Percentiles rank a stretch among this genome's conserved stretches.
These are phyloP conservation scores for Zonotrichia leucophrys DNA, from an alignment of 2,113 vertebrate species.

Conservation along the genomic window DNA sequence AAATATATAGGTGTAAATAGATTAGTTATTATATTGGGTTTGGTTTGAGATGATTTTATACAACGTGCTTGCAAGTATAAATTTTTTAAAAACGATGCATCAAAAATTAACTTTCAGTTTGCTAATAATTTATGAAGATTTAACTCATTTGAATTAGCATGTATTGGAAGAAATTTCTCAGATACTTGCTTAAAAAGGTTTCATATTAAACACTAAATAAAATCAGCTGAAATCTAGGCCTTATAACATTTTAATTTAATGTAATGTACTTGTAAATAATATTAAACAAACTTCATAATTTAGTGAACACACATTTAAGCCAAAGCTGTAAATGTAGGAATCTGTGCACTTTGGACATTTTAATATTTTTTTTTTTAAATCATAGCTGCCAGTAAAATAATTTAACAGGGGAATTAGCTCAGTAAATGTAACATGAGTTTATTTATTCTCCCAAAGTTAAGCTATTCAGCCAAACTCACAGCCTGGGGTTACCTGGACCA, in stretches of 20 bases:
- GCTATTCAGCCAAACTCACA: neutral
- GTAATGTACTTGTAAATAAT: neutral
- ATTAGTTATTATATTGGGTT: neutral
- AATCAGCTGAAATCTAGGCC: neutral
- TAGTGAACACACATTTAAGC: neutral
- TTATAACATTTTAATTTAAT: neutral
- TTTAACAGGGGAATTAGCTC: neutral
- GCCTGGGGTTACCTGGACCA: neutral
- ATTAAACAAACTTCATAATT: neutral
- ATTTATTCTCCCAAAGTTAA: neutral
- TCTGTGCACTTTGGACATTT: neutral
- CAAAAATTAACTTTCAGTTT: neutral
- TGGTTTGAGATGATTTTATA: neutral
- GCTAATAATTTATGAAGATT: neutral
- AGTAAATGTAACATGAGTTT: neutral
- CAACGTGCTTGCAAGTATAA: neutral
- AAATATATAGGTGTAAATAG: neutral
- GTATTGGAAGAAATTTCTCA: neutral
- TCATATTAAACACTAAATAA: neutral
- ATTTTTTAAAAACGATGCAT: neutral
- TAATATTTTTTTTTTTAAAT: neutral
- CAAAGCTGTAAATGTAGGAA: neutral
- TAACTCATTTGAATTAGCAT: neutral
- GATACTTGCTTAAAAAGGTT: neutral
- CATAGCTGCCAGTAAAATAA: neutral